Percentiles rank a stretch among this genome's conserved stretches.
Conservation (phyloP, 2,797 vertebrate species). For the Balearica regulorum region DNA sequence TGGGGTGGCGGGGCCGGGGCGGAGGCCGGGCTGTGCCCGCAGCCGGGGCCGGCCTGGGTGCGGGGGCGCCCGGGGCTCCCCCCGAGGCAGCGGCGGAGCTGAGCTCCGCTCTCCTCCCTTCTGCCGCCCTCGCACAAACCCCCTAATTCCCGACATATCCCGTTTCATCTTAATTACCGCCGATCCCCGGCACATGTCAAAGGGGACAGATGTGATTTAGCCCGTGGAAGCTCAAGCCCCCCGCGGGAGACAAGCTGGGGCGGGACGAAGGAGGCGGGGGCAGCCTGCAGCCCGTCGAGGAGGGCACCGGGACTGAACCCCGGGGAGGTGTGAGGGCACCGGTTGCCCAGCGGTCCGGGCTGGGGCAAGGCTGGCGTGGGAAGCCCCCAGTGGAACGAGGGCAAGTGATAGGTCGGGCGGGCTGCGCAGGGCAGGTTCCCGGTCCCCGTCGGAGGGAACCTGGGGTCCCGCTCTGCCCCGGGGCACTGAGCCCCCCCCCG, state of each 20-base stretch:
- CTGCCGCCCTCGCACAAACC: background rate
- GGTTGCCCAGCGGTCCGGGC: background rate
- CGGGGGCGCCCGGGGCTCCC: background rate
- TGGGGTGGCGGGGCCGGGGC: background rate
- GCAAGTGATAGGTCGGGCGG: background rate
- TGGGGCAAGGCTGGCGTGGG: background rate
- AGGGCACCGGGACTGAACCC: background rate
- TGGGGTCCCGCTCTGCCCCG: background rate
- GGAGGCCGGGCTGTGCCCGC: background rate
- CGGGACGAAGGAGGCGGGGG: background rate
- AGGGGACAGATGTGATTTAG: background rate
- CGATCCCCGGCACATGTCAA: background rate
- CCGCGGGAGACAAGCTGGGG: background rate
- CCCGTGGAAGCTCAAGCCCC: background rate
- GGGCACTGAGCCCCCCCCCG: background rate
- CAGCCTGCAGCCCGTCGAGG: background rate
- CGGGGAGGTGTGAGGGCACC: background rate
- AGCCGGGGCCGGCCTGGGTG: background rate
- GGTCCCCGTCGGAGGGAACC: too few relatives aligned
- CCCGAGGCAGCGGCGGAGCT: background rate
- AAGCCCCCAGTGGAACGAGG: background rate
- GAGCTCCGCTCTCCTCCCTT: background rate
- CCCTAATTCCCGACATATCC: background rate
- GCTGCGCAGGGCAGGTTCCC: background rate
- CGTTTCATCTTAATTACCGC: slow-evolving; percentile 31